These are phyloP conservation scores for Chaenogobius annularis DNA, from an alignment of 2,113 vertebrate genomes.

Conservation along the genomic window DNA sequence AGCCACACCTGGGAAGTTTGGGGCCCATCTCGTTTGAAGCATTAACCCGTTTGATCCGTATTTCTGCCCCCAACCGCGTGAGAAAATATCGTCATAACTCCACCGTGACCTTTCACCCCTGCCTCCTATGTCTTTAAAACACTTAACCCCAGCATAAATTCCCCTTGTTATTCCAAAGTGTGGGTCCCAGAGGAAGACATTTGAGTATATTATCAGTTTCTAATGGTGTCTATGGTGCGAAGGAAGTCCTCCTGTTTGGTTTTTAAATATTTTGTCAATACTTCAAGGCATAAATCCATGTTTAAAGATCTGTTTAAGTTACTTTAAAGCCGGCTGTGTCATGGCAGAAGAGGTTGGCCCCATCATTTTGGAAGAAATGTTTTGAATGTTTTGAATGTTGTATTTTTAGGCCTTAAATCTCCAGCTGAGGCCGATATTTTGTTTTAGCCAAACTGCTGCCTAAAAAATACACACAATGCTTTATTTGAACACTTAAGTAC, in stretches of 20 bases:
- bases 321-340: conserved; percentile 4
- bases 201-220: not conserved
- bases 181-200: not conserved
- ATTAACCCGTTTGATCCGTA: conserved; percentile 3
- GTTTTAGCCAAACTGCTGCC: no score
- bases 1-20: not conserved
- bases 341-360: not conserved
- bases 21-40: conserved; percentile 3
- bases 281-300: conserved; percentile 8
- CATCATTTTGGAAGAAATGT: no score
- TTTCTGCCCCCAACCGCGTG: conserved; percentile 1
- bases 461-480: no score
- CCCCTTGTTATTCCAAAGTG: conserved; percentile 17
- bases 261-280: conserved; percentile 28
- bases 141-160: conserved; percentile 16
- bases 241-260: not conserved
- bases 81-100: conserved; percentile 14
- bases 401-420: no score
- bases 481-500: no score
- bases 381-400: no score
- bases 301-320: not conserved
- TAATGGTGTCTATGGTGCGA: not conserved
- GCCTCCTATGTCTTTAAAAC: conserved; percentile 1
- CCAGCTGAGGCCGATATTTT: no score
- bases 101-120: conserved; percentile 12